Base-by-base conservation (phyloP, 92 coral and sea anemone genomes). In the Epizoanthus illoricatus region DNA sequence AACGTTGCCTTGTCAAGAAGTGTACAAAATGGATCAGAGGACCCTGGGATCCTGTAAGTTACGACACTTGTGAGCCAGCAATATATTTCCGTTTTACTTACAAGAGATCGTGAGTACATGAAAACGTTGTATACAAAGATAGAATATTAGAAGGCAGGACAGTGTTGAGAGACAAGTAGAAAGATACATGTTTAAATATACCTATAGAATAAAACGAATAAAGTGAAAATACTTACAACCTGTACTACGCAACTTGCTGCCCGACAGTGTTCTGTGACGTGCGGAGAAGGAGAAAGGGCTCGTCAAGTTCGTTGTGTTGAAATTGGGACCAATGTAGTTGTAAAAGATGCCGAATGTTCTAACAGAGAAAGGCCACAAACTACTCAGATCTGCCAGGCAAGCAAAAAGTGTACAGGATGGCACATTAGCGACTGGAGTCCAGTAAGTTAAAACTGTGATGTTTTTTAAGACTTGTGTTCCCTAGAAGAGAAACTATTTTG, bases 391-490 rank as follows among this genome's bases (percentile, higher is more conserved):
- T 78, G 82, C 67, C 82, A 78, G 18, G 82, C 82, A 3, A 78
- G 57, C 57, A 78, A 43, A 13, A 47, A 41, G 6, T 78, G 82
- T 78, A 78, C 71, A 42, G 71, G 82, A 62, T 78, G 82, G 82
- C 82, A 42, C 71, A 63, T 78, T 4, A 59, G 82, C 20, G 52
- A 43, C 71, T 78, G 82, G 82, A 63, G 82, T 39, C 70, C 21
- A 41, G 82, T 78, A 78, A 78, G 82, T 78, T 58, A 4, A 3
- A 43, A 45, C 8, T 15, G 17, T 6, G 2, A 7, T 1, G 1
- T 18, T 21, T 6, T 20, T 15, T 17, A 45, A 45, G 52, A 3
- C 42, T 33, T 66, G 42, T 19, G 36, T 24, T 65, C 16, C 39
- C 24, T 0, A 65, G 40, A 28, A 28, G 33, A 28, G 33, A 28